These are phyloP conservation scores for Adela reaumurella DNA, from an alignment of 2,888 invertebrate species.

Conservation along the genomic window DNA sequence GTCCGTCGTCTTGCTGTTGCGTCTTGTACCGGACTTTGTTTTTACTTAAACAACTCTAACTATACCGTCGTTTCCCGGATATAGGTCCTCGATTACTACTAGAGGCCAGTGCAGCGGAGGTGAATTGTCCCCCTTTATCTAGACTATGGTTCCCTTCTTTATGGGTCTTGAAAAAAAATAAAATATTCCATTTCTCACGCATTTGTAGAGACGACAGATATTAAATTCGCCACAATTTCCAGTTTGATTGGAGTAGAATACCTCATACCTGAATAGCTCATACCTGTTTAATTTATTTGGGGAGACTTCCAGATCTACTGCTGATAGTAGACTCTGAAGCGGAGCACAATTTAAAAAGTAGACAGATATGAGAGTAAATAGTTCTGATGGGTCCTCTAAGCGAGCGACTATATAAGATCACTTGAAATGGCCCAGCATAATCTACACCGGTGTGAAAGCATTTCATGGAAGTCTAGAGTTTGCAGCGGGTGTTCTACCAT, in stretches of 20 bases:
- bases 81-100: no score
- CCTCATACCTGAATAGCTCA: constrained; percentile 6
- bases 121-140: no score
- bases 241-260: constrained; percentile 7
- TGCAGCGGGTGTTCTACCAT: not conserved
- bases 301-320: not conserved
- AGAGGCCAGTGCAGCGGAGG: no score
- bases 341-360: constrained; percentile 9
- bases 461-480: not conserved
- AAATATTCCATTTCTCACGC: constrained; percentile 6
- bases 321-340: constrained; percentile 5
- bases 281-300: constrained; percentile 2
- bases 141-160: no score
- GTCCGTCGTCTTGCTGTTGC: no score
- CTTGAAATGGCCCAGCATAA: constrained; percentile 7
- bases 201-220: constrained; percentile 6
- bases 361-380: constrained; percentile 5
- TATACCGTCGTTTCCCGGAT: no score
- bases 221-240: constrained; percentile 5
- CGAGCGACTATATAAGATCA: not conserved
- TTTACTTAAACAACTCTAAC: no score
- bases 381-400: not conserved
- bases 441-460: constrained; percentile 7
- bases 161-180: no score
- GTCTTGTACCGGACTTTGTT: no score